phyloP scores from a whole-genome alignment of 1,140 invertebrate genomes.

The Pseudomyrmex flavicornis region DNA sequence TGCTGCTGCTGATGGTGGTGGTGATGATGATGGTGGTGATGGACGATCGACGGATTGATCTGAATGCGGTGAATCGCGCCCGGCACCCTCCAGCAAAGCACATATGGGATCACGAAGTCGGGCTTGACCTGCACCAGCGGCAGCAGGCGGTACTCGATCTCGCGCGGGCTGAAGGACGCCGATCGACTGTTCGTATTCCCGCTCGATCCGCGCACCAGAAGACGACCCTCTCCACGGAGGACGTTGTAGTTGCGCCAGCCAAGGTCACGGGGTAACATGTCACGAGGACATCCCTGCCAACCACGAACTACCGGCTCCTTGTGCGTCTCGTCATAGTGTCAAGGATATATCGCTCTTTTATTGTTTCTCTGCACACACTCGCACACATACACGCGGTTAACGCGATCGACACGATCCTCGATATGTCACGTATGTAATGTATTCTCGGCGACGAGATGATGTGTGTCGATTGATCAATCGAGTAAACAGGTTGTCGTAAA shows the following conservation, averaged over 20 bases:
- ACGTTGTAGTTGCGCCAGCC: conserved; percentile 78
- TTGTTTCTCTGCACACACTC: not conserved
- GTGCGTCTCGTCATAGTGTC: conserved; percentile 49
- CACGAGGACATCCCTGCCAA: conserved; percentile 79
- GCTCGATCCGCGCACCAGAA: conserved; percentile 67
- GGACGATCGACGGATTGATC: conserved; percentile 51
- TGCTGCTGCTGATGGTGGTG: conserved; percentile 45
- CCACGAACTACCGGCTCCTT: conserved; percentile 62
- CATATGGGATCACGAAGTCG: conserved; percentile 76
- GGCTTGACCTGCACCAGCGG: conserved; percentile 76
- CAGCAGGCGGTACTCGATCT: conserved; percentile 72
- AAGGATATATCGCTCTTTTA: not conserved
- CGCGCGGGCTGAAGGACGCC: conserved; percentile 60
- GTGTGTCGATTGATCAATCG: conserved; percentile 3
- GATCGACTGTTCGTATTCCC: conserved; percentile 61
- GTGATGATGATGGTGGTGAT: conserved; percentile 62
- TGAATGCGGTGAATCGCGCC: conserved; percentile 71
- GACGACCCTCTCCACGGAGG: conserved; percentile 73
- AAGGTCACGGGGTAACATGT: conserved; percentile 82
- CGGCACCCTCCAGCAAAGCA: conserved; percentile 79
- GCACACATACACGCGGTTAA: too few relatives aligned
- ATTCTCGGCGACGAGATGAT: not conserved
- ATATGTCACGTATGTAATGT: not conserved
- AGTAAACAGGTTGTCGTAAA: not conserved
- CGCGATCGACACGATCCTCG: not conserved